Evolutionary conservation across 2,113 vertebrate genomes (phyloP).

Genomic region (Montifringilla adamsi): DNA sequence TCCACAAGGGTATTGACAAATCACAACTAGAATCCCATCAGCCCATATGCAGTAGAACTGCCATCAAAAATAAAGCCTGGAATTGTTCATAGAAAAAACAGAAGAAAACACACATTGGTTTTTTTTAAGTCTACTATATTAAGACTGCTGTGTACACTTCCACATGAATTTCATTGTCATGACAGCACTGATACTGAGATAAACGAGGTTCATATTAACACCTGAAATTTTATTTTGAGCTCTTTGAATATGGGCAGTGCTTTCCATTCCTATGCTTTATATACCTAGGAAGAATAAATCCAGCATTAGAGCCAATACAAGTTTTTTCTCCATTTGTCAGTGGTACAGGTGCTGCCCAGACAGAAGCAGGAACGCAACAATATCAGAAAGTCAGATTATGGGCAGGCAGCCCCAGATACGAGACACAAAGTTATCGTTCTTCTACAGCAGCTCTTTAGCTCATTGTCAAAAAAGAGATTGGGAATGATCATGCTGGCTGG

Average conservation of each 20-base stretch:
- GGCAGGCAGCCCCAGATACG: background rate
- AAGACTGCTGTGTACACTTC: background rate
- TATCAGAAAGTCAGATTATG: background rate
- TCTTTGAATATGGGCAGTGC: background rate
- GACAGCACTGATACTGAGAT: background rate
- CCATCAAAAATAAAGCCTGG: background rate
- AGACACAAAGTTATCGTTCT: background rate
- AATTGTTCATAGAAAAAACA: background rate
- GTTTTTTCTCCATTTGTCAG: background rate
- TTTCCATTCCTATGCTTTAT: background rate
- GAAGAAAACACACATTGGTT: background rate
- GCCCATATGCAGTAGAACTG: background rate
- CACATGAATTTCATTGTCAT: background rate
- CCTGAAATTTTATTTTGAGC: background rate
- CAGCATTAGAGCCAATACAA: background rate
- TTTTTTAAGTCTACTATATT: background rate
- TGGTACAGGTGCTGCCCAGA: background rate
- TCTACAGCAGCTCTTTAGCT: background rate
- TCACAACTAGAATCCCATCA: background rate
- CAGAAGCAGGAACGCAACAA: background rate
- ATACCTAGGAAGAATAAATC: background rate
- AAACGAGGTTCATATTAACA: background rate
- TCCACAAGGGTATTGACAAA: background rate
- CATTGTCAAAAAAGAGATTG: background rate
- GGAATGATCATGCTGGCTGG: background rate